Base-by-base conservation (phyloP, 2,113 vertebrate genomes). In the Apaloderma vittatum region DNA sequence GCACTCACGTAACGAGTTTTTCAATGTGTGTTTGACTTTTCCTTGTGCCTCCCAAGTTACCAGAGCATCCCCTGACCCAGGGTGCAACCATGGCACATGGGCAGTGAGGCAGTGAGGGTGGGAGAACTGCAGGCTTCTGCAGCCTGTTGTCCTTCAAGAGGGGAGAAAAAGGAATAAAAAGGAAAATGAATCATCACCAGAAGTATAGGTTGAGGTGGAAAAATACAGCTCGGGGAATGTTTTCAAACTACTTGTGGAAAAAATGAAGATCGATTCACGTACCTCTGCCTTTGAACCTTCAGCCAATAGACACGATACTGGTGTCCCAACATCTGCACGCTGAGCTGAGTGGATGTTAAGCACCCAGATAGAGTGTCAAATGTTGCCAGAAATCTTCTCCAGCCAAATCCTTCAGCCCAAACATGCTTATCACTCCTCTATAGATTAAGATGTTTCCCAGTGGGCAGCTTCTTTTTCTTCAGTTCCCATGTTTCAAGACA, bases 71-170 rank as follows among this genome's bases (percentile, higher is more conserved):
- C 9, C 27, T 23, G 49, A 55, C 12, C 18, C 3, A 1, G 21
- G 2, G 4, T 32, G 43, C 4, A 1, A 29, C 54, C 1, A 0
- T 4, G 23, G 15, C 9, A 6, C 1, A 0, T 8, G 37, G 15
- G 15, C 3, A 11, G 72, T 1, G 2, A 36, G 36, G 26, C 30
- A 23, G 2, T 0, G 16, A 75, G 59, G 61, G 18, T 70, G 68
- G 37, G 48, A 75, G 78, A 51, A 1, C 4, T 40, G 40, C 40
- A 40, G 40, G 30, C 8, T 26, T 45, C 30, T 59, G 54, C 19
- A 37, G 15, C 9, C 58, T 85, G 55, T 29, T 22, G 6, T 20
- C 34, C 75, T 83, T 66, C 0, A 15, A 21, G 21, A 6, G 1
- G 3, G 12, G 43, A 32, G 3, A 48, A 45, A 40, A 11, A 40